These are phyloP conservation scores for Drosophila mojavensis DNA, from an alignment of 1,140 invertebrate species.

Conservation along the genomic window DNA sequence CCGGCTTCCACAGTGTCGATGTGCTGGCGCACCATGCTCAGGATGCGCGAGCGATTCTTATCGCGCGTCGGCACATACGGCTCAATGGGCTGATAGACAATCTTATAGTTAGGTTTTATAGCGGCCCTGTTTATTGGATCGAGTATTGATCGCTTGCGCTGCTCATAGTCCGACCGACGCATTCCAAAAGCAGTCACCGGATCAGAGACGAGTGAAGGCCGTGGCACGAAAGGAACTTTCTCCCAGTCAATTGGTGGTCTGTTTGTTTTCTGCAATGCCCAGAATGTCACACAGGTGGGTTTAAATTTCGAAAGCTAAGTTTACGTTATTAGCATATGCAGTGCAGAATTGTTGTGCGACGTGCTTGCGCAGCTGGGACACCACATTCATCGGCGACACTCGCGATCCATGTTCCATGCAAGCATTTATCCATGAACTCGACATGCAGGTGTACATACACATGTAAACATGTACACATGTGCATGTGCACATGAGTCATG, in stretches of 20 bases:
- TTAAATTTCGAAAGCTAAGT: conserved; percentile 56
- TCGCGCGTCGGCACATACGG: conserved; percentile 88
- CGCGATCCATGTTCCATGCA: conserved; percentile 1
- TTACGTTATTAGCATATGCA: conserved; percentile 45
- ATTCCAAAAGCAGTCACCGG: conserved; percentile 92
- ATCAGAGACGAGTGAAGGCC: conserved; percentile 91
- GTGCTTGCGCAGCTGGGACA: conserved; percentile 28
- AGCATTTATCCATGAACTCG: not conserved
- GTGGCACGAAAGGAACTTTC: conserved; percentile 92
- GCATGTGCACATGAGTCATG: too few species aligned
- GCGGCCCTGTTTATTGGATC: conserved; percentile 80
- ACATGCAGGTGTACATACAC: conserved; percentile 10
- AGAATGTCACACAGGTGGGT: conserved; percentile 76
- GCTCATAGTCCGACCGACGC: conserved; percentile 83
- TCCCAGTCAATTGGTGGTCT: conserved; percentile 89
- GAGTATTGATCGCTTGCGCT: conserved; percentile 73
- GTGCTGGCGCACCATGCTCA: conserved; percentile 85
- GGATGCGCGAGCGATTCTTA: conserved; percentile 86
- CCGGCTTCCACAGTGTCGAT: conserved; percentile 85
- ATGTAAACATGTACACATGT: not conserved
- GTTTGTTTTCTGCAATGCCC: conserved; percentile 88
- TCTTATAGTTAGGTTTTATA: conserved; percentile 86
- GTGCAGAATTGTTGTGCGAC: conserved; percentile 26
- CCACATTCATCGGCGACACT: conserved; percentile 29
- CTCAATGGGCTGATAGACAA: conserved; percentile 85